phyloP scores from a whole-genome alignment of 1,140 invertebrate genomes.

The Drosophila lini region DNA sequence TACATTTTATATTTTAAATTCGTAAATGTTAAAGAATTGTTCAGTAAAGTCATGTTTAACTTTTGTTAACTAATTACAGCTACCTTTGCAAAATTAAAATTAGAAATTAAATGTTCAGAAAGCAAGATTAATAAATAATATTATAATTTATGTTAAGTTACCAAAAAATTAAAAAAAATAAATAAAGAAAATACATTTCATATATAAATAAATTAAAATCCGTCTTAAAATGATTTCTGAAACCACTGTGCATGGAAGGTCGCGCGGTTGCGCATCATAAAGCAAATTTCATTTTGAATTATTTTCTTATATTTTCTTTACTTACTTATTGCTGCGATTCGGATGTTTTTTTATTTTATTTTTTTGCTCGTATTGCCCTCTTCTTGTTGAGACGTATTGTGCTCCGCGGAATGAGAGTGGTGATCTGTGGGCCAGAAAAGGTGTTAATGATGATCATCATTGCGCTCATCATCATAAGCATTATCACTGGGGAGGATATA shows the following conservation, averaged over 20 bases:
- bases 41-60: too few species aligned
- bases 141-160: too few species aligned
- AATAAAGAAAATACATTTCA: not conserved
- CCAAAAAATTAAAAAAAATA: not conserved
- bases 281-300: constrained; percentile 84
- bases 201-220: not conserved
- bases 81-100: too few species aligned
- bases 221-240: not conserved
- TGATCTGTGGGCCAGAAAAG: constrained; percentile 73
- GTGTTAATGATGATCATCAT: constrained; percentile 83
- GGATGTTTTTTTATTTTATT: constrained; percentile 20
- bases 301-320: constrained; percentile 77
- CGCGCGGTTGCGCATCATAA: constrained; percentile 83
- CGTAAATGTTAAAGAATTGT: too few species aligned
- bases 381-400: constrained; percentile 73
- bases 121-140: too few species aligned
- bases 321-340: constrained; percentile 29
- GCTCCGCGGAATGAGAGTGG: constrained; percentile 27
- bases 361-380: constrained; percentile 33
- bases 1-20: too few species aligned
- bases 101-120: too few species aligned
- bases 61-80: too few species aligned
- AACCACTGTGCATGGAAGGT: constrained; percentile 68
- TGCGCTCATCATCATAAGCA: constrained; percentile 68
- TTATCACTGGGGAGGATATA: constrained; percentile 6